Evolutionary conservation across 1,140 invertebrate genomes (phyloP).

Genomic region (Aphaenogaster floridana): DNA sequence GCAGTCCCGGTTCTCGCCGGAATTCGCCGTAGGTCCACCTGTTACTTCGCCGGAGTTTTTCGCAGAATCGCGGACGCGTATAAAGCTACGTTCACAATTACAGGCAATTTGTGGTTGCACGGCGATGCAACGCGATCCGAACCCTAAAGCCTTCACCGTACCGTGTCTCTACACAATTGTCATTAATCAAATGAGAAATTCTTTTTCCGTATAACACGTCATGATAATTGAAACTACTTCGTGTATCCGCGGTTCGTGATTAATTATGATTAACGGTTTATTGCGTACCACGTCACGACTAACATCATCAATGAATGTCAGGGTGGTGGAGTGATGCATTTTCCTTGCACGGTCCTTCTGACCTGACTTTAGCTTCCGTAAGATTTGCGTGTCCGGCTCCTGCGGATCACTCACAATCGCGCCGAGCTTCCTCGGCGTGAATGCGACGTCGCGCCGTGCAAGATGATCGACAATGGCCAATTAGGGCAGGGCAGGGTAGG

Average conservation of each 20-base stretch:
- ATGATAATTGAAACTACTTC: constrained; percentile 47
- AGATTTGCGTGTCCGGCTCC: constrained; percentile 24
- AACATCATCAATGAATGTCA: constrained; percentile 34
- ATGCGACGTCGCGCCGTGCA: constrained; percentile 3
- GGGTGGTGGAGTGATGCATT: background rate
- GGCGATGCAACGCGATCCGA: background rate
- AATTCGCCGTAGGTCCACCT: constrained; percentile 36
- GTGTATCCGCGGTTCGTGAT: constrained; percentile 1
- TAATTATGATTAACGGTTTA: constrained; percentile 52
- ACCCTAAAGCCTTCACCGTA: background rate
- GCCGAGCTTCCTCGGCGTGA: constrained; percentile 17
- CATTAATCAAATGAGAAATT: constrained; percentile 39
- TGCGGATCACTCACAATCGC: background rate
- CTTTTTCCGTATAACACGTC: background rate
- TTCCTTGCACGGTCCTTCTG: constrained; percentile 1
- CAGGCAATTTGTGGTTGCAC: background rate
- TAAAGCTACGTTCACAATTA: constrained; percentile 37
- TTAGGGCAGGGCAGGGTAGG: constrained; percentile 59
- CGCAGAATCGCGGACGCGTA: constrained; percentile 1
- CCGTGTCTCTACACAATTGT: background rate
- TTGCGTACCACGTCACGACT: background rate
- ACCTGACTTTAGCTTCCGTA: constrained; percentile 51
- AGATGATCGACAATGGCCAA: constrained; percentile 65
- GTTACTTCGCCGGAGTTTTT: constrained; percentile 43
- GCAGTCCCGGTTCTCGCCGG: constrained; percentile 4